Percentiles rank a stretch among this genome's conserved stretches.
These are phyloP conservation scores for Corythornis vintsioides DNA, from an alignment of 2,113 vertebrate genomes.

Conservation along the genomic window DNA sequence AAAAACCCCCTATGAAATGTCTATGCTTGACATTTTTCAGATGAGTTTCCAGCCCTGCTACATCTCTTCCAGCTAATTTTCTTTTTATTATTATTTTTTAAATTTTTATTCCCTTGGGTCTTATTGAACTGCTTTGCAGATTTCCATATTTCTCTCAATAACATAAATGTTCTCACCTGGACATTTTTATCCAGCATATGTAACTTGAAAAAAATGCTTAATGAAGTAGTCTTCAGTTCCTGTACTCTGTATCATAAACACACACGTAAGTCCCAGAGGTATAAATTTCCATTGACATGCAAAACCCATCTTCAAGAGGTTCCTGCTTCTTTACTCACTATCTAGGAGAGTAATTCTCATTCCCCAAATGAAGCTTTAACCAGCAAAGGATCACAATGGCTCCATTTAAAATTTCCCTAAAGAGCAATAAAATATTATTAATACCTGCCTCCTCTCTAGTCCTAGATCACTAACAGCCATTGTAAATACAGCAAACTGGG, in stretches of 20 bases:
- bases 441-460: conserved; percentile 4
- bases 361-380: background rate
- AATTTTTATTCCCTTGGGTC: no score
- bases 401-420: conserved; percentile 41
- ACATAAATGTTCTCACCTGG: background rate
- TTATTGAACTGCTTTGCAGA: background rate
- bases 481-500: conserved; percentile 6
- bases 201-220: background rate
- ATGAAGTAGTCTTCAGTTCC: background rate
- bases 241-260: background rate
- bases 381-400: background rate
- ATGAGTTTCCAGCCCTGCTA: background rate
- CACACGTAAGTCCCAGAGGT: background rate
- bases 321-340: background rate
- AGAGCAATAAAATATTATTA: conserved; percentile 46
- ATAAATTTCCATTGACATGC: background rate
- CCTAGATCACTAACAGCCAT: conserved; percentile 10
- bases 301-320: background rate
- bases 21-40: background rate
- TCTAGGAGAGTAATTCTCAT: background rate
- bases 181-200: background rate
- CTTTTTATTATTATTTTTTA: no score
- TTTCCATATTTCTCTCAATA: background rate
- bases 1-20: background rate
- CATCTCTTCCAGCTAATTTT: background rate